Evolutionary conservation across 2,888 invertebrate species (phyloP).

Genomic region (Agrochola lota): DNA sequence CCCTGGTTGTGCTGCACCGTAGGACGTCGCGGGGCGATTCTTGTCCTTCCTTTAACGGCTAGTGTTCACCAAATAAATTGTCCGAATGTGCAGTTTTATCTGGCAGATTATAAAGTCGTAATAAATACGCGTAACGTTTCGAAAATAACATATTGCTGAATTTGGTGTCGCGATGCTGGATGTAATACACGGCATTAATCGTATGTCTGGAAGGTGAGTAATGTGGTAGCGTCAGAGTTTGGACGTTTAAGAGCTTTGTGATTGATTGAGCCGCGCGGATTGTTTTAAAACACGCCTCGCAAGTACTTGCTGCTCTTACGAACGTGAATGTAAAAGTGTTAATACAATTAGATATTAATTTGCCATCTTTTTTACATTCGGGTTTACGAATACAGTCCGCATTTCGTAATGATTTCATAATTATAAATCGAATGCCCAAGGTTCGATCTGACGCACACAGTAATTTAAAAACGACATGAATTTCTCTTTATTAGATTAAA

Average conservation of each 20-base stretch:
- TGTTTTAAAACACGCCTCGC: constrained; percentile 61
- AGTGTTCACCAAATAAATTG: constrained; percentile 72
- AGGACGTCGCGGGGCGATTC: constrained; percentile 40
- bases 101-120: constrained; percentile 72
- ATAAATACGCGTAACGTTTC: constrained; percentile 66
- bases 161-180: constrained; percentile 50
- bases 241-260: constrained; percentile 77
- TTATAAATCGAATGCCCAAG: background rate
- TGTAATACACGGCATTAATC: constrained; percentile 62
- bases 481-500: background rate
- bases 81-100: constrained; percentile 68
- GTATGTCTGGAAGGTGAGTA: constrained; percentile 71
- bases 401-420: constrained; percentile 1
- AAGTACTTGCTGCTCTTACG: constrained; percentile 11
- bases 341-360: constrained; percentile 40
- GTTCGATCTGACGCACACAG: background rate
- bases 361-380: background rate
- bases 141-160: constrained; percentile 56
- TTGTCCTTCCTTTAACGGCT: constrained; percentile 55
- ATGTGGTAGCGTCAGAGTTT: constrained; percentile 77
- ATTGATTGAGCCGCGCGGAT: constrained; percentile 74
- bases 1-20: constrained; percentile 51
- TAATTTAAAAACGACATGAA: background rate
- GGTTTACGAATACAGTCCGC: background rate
- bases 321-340: constrained; percentile 34